Evolutionary conservation across 2,113 vertebrate genomes (phyloP), one percentile per base, ranked within the genome.

Genomic region (Coryphaenoides rupestris): DNA sequence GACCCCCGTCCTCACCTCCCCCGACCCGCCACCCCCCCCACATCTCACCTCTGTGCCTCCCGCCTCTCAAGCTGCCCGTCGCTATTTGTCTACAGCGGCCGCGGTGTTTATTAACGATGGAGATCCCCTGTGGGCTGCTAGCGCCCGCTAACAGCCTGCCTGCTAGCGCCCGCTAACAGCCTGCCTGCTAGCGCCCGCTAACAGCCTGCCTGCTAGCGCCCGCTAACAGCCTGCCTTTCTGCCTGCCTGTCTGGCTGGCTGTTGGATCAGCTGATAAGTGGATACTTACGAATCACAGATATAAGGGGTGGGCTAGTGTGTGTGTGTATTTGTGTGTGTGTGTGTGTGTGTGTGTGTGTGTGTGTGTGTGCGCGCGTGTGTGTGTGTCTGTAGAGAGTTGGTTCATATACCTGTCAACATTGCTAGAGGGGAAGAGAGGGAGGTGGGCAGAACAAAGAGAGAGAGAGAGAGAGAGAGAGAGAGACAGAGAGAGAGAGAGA

Each of bases 21-120:
- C n/a, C n/a, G n/a, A 22, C 40, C 63, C 66, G 78, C 81, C 84
- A 82, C 72, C 59, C 55, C 61, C 68, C 66, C 64, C 81, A 74
- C 55, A 50, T 56, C 69, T 59, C 55, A 19, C 62, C 63, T 58
- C 56, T 73, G 49, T 60, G 69, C 47, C 15, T 50, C 47, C 47
- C 16, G n/a, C 47, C 47, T n/a, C 47, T 50, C 47, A 50, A 40
- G 33, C n/a, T 50, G 47, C 47, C 15, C 1, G 1, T 50, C 4
- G 3, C 5, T n/a, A n/a, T 50, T 50, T 17, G 15, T 13, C n/a
- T 50, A 45, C 40, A 45, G 5, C 40, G 13, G 40, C n/a, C n/a
- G n/a, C n/a, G n/a, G n/a, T 45, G 40, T n/a, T 12, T 45, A 45
- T 45, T 45, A 45, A 45, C 40, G 5, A 5, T 45, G 13, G 5